Conservation (phyloP, 2,797 vertebrate genomes). For the Phoebastria nigripes region DNA sequence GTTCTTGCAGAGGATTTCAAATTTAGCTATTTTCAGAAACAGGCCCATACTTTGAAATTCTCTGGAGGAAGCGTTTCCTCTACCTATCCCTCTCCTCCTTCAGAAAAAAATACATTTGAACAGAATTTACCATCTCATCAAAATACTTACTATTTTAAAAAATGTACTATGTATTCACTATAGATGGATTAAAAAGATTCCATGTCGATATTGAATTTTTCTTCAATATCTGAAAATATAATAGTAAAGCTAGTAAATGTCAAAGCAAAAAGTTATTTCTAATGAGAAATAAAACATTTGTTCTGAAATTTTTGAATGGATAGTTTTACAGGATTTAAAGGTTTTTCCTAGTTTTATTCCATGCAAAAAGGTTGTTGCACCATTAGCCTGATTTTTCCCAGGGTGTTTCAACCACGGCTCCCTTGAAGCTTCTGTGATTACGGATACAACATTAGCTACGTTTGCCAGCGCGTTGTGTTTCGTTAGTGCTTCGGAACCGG, state of each 20-base stretch:
- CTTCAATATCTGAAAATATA: not conserved
- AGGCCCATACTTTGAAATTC: not conserved
- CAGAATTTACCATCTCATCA: not conserved
- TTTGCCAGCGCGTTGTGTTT: not conserved
- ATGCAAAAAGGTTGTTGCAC: rapidly evolving
- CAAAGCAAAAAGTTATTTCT: not conserved
- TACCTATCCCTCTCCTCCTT: not conserved
- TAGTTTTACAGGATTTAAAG: not conserved
- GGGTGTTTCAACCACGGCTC: not conserved
- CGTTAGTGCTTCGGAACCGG: not conserved
- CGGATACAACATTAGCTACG: rapidly evolving
- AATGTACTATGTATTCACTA: not conserved
- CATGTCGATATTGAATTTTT: rapidly evolving
- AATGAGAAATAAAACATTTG: not conserved
- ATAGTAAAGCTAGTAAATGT: not conserved
- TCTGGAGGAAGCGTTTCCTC: not conserved
- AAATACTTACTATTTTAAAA: not conserved
- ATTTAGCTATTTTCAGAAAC: not conserved
- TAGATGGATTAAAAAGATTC: not conserved
- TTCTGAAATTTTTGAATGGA: not conserved
- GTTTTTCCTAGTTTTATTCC: not conserved
- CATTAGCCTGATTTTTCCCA: not conserved
- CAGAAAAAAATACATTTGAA: not conserved
- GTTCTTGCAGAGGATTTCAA: not conserved
- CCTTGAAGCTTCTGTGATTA: not conserved